Evolutionary conservation across 2,797 vertebrate species (phyloP).

Genomic region (Ptychobarbus kaznakovi): DNA sequence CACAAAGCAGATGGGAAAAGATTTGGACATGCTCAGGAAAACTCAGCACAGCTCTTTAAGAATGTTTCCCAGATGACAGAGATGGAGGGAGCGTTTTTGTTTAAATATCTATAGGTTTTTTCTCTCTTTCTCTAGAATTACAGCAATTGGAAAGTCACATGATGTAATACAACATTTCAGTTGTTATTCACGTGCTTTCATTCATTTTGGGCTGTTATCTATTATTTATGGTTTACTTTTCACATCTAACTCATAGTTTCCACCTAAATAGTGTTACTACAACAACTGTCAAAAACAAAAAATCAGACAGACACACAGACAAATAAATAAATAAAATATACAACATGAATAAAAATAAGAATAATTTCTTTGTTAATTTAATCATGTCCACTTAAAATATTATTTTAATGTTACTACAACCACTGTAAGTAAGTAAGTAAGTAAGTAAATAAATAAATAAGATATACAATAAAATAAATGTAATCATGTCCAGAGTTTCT

Average conservation of each 20-base stretch:
- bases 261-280: neutral
- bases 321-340: neutral
- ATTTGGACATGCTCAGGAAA: slow-evolving; percentile 28
- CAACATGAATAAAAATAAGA: neutral
- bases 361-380: neutral
- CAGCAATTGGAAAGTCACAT: neutral
- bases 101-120: slow-evolving; percentile 2
- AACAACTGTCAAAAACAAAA: neutral
- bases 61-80: slow-evolving; percentile 34
- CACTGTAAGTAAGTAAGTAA: neutral
- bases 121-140: neutral
- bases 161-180: neutral
- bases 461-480: neutral
- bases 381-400: neutral
- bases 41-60: neutral
- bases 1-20: slow-evolving; percentile 38
- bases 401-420: neutral
- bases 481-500: no score
- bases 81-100: slow-evolving; percentile 11
- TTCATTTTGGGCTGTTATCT: neutral
- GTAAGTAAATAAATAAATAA: neutral
- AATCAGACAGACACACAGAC: neutral
- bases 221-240: slow-evolving; percentile 9
- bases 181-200: neutral
- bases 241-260: neutral